phyloP scores from a whole-genome alignment of 1,140 invertebrate genomes.

The Carposina sasakii region DNA sequence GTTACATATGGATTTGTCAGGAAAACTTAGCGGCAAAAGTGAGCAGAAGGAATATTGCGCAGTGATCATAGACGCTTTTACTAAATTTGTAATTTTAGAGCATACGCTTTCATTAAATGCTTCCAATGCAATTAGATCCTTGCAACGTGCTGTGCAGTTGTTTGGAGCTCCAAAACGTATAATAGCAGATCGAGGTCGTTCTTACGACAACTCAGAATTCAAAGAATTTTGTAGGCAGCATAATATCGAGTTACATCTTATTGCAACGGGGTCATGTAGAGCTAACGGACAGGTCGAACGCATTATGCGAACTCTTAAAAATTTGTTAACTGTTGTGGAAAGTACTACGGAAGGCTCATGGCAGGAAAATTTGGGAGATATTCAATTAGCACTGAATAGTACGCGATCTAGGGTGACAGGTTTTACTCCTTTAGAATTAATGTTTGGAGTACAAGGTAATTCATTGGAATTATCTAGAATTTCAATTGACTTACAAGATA shows the following conservation, averaged over 20 bases:
- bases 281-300: slow-evolving; percentile 20
- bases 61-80: slow-evolving; percentile 22
- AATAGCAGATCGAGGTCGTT: slow-evolving; percentile 18
- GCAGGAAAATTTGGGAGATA: slow-evolving; percentile 7
- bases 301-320: slow-evolving; percentile 11
- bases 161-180: slow-evolving; percentile 23
- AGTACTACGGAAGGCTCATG: background rate
- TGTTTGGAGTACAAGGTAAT: slow-evolving; percentile 6
- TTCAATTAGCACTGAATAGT: slow-evolving; percentile 12
- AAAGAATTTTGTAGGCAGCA: slow-evolving; percentile 6
- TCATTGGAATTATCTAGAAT: slow-evolving; percentile 6
- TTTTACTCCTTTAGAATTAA: slow-evolving; percentile 9
- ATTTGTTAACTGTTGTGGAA: slow-evolving; percentile 6
- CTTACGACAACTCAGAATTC: slow-evolving; percentile 5
- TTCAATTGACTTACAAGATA: background rate
- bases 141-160: slow-evolving; percentile 7
- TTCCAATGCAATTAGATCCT: slow-evolving; percentile 9
- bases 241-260: slow-evolving; percentile 24
- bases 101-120: slow-evolving; percentile 17
- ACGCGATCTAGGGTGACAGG: slow-evolving; percentile 11
- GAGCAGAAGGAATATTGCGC: slow-evolving; percentile 21
- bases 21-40: slow-evolving; percentile 18
- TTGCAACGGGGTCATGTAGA: slow-evolving; percentile 22
- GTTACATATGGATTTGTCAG: slow-evolving; percentile 22
- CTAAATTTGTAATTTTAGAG: slow-evolving; percentile 21